These are phyloP conservation scores for Melieria crassipennis DNA, from an alignment of 2,888 invertebrate species.

Conservation along the genomic window DNA sequence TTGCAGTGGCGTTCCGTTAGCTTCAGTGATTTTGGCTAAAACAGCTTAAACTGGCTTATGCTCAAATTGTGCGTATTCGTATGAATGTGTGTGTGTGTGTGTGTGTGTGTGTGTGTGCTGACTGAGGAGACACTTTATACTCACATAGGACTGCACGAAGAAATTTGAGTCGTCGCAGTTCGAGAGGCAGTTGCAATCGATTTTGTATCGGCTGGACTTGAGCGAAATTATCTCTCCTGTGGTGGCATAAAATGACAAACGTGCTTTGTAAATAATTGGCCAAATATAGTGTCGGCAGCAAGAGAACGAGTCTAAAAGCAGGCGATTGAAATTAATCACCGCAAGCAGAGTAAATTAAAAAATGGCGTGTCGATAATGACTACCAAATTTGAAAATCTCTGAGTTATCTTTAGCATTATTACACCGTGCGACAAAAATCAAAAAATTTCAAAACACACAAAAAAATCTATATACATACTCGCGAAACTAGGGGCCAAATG, in stretches of 20 bases:
- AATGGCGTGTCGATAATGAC: neutral
- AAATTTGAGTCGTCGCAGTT: constrained; percentile 79
- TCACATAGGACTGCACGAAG: constrained; percentile 72
- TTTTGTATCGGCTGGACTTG: constrained; percentile 67
- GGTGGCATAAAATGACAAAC: neutral
- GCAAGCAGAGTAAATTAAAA: neutral
- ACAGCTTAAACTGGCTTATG: neutral
- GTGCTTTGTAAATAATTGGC: neutral
- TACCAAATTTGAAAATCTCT: neutral
- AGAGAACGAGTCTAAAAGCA: too few species aligned
- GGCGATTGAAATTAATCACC: too few species aligned
- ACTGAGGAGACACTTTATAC: constrained; percentile 46
- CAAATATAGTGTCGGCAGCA: too few species aligned
- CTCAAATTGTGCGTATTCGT: neutral
- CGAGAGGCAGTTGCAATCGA: constrained; percentile 73
- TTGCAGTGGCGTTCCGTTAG: too few species aligned
- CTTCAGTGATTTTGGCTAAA: too few species aligned
- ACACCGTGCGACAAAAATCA: accelerated
- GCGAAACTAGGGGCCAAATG: too few species aligned
- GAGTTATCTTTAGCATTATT: too few species aligned
- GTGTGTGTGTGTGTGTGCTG: neutral
- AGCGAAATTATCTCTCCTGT: constrained; percentile 70
- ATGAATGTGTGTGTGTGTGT: constrained; percentile 9
- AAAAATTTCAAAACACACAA: too few species aligned
- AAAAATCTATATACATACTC: too few species aligned